Conservation (phyloP, 2,888 invertebrate genomes). For the Athalia cordata region DNA sequence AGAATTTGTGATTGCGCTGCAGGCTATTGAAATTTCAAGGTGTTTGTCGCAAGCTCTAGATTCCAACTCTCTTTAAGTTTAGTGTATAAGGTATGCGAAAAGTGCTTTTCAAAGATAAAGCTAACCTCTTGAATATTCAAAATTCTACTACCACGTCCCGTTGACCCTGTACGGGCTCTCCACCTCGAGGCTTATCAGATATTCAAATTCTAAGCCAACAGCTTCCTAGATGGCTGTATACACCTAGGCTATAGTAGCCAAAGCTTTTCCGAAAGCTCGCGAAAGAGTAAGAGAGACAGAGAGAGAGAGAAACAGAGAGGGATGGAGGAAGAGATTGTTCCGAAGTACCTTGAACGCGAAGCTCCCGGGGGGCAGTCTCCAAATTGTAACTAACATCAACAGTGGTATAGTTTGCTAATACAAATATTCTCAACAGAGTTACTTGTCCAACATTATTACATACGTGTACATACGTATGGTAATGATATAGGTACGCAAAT, state of each 20-base stretch:
- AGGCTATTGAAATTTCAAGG: too few species aligned
- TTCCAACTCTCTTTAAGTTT: not conserved
- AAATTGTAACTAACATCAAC: not conserved
- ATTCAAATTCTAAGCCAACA: conserved; percentile 41
- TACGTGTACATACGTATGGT: too few species aligned
- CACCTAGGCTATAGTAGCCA: not conserved
- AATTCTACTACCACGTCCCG: not conserved
- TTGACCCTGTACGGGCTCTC: conserved; percentile 5
- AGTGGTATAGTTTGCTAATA: too few species aligned
- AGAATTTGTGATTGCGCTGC: too few species aligned
- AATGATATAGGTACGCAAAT: too few species aligned
- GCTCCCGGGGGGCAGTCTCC: not conserved
- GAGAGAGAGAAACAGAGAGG: not conserved
- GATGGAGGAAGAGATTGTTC: not conserved
- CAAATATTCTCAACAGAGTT: too few species aligned
- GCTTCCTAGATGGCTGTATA: conserved; percentile 8
- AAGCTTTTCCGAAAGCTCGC: not conserved
- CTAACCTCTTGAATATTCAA: conserved; percentile 44
- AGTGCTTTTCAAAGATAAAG: conserved; percentile 41
- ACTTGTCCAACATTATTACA: too few species aligned
- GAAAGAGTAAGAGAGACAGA: not conserved
- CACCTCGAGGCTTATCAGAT: conserved; percentile 32
- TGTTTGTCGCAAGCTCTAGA: too few species aligned
- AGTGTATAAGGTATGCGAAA: not conserved
- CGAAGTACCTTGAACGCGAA: not conserved